Evolutionary conservation across 1,140 invertebrate species (phyloP), one percentile per base, ranked within the genome.

Genomic region (Oedothorax gibbosus): DNA sequence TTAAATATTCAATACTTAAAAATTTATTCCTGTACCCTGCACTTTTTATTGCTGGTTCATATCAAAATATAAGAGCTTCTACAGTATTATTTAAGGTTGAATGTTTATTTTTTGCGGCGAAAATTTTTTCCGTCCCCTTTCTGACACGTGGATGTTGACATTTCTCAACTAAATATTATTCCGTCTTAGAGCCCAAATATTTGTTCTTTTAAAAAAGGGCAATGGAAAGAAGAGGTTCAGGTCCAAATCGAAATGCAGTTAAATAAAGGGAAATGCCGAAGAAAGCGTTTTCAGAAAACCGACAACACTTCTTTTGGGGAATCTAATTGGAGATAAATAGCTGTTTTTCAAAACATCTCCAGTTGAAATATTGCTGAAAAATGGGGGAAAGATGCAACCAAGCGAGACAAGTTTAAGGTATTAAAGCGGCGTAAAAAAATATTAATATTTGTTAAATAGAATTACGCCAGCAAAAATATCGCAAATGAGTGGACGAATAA

Each of bases 381-480:
- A 66, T 7, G 12, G 65, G 68, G 14, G 68, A 3, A 71, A 50
- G n/a, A 50, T 79, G 77, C 64, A 50, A 79, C 62, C 62, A 18
- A 51, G n/a, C 62, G 53, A 50, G 62, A 68, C 62, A 79, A 79
- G 62, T 79, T 79, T 49, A 79, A 79, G 77, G 56, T 79, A 79
- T 79, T 79, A 79, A 79, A 79, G 49, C 65, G 50, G 12, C 21
- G n/a, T 49, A 79, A 51, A 65, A 78, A 79, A 66, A 53, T 62
- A 79, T 79, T 79, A 79, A 79, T 79, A 79, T 79, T 79, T 79
- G 77, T 79, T 79, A 66, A 79, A 79, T 79, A 79, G 77, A 79
- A 79, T 79, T 79, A 79, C 77, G 49, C 50, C 11, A 68, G 77
- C 77, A 79, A 79, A 79, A 79, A 79, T 79, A 79, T 79, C 35